These are phyloP conservation scores for Nomada flava DNA, from an alignment of 2,888 invertebrate genomes.

Conservation along the genomic window DNA sequence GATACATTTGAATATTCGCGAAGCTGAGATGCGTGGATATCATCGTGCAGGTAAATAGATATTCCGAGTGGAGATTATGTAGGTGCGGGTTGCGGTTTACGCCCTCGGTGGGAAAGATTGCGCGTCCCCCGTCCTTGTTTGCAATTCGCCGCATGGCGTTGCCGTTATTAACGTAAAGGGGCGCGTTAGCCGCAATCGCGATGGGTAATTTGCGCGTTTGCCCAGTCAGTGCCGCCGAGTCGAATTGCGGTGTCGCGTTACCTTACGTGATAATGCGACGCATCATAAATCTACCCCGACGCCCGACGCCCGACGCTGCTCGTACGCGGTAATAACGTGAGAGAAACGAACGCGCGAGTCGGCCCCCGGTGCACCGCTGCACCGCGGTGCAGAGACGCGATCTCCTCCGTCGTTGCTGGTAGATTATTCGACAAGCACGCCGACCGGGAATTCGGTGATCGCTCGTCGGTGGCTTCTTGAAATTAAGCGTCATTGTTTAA, in stretches of 20 bases:
- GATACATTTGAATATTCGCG: not conserved
- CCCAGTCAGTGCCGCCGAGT: conserved; percentile 63
- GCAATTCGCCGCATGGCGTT: conserved; percentile 70
- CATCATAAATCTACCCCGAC: conserved; percentile 59
- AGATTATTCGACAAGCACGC: not conserved
- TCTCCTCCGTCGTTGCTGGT: not conserved
- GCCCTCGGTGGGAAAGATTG: conserved; percentile 70
- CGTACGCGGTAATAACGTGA: conserved; percentile 63
- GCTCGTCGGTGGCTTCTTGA: conserved; percentile 74
- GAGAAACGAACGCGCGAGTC: conserved; percentile 53
- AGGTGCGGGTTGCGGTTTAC: conserved; percentile 64
- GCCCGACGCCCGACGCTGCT: conserved; percentile 9
- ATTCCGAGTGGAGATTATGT: conserved; percentile 38
- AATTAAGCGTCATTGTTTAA: conserved; percentile 79
- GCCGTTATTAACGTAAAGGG: conserved; percentile 76
- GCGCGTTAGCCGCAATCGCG: conserved; percentile 74
- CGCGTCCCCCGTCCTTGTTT: conserved; percentile 73
- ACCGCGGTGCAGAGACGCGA: not conserved
- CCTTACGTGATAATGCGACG: conserved; percentile 70
- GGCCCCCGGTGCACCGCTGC: not conserved
- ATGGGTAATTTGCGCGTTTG: conserved; percentile 74
- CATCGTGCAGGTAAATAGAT: conserved; percentile 16
- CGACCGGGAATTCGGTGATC: conserved; percentile 64
- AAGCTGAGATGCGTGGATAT: conserved; percentile 63
- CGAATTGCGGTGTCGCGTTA: conserved; percentile 75